Conservation (phyloP, 2,888 invertebrate species). For the Athetis lepigone region DNA sequence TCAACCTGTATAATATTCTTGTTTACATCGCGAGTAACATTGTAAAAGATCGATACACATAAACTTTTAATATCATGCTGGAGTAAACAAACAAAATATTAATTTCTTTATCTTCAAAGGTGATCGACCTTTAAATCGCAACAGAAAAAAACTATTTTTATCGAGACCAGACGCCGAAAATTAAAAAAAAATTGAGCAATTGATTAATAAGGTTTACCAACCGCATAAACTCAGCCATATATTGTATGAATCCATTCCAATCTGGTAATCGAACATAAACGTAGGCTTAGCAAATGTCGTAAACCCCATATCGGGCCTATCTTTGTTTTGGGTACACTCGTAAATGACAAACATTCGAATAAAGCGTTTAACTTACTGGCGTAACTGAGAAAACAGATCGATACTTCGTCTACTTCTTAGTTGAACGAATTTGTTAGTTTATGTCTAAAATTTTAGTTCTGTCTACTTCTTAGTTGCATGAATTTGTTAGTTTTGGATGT, state of each 20-base stretch:
- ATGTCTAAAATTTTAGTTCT: too few relatives aligned
- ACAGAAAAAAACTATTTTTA: not conserved
- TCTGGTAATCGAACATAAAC: constrained; percentile 46
- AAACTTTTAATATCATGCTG: not conserved
- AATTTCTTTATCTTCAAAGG: constrained; percentile 2
- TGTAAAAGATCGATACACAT: not conserved
- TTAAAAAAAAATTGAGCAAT: constrained; percentile 26
- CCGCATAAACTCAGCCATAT: constrained; percentile 35
- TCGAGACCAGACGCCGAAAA: not conserved
- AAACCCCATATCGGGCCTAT: constrained; percentile 49
- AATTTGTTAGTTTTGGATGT: too few relatives aligned
- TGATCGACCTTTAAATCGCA: constrained; percentile 16
- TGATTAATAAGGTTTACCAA: constrained; percentile 25
- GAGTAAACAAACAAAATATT: not conserved
- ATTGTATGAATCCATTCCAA: constrained; percentile 21
- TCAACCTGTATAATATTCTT: too few relatives aligned
- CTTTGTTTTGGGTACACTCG: constrained; percentile 46
- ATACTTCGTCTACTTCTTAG: constrained; percentile 29
- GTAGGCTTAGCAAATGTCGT: constrained; percentile 48
- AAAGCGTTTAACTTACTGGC: constrained; percentile 45
- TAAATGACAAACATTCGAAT: constrained; percentile 51
- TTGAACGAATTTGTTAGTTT: constrained; percentile 12
- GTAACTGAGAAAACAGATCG: constrained; percentile 40
- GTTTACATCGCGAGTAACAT: too few relatives aligned
- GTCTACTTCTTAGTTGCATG: too few relatives aligned